A percentile compares a stretch with the other conserved stretches of the same genome.
Evolutionary conservation across 2,797 vertebrate genomes (phyloP).

Genomic region (Crocodylus rhombifer): DNA sequence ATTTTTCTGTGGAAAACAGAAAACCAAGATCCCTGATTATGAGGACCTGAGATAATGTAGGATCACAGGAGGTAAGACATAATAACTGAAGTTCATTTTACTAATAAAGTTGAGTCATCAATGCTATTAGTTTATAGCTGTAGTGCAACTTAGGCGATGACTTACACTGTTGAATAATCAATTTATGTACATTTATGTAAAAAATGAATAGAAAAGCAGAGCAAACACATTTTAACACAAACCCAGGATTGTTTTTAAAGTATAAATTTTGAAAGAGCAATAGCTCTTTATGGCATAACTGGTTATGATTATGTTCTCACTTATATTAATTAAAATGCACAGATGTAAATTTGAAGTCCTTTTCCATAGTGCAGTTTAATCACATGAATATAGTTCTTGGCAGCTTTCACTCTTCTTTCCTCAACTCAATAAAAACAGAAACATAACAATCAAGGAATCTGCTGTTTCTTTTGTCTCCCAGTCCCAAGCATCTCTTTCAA

Average conservation of each 20-base stretch:
- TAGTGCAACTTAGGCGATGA: constrained; percentile 45
- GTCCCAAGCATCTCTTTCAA: background rate
- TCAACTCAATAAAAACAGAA: constrained; percentile 19
- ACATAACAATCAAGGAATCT: background rate
- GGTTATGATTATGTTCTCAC: background rate
- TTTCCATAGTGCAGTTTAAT: constrained; percentile 15
- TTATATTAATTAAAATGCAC: background rate
- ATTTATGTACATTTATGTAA: background rate
- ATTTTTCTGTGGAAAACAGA: no score
- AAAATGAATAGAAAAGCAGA: constrained; percentile 4
- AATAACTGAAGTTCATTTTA: constrained; percentile 55
- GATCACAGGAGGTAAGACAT: constrained; percentile 53
- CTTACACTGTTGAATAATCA: constrained; percentile 61
- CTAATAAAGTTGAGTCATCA: constrained; percentile 56
- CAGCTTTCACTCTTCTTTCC: background rate
- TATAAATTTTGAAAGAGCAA: background rate
- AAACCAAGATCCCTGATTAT: background rate
- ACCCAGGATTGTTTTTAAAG: background rate
- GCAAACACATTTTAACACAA: constrained; percentile 44
- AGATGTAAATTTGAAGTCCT: background rate
- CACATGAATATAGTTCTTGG: background rate
- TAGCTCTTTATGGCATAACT: background rate
- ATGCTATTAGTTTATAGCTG: constrained; percentile 59
- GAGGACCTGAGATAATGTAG: constrained; percentile 30
- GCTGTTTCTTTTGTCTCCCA: background rate